Base-by-base conservation (phyloP, 2,888 invertebrate genomes). In the Drosophila mimica region DNA sequence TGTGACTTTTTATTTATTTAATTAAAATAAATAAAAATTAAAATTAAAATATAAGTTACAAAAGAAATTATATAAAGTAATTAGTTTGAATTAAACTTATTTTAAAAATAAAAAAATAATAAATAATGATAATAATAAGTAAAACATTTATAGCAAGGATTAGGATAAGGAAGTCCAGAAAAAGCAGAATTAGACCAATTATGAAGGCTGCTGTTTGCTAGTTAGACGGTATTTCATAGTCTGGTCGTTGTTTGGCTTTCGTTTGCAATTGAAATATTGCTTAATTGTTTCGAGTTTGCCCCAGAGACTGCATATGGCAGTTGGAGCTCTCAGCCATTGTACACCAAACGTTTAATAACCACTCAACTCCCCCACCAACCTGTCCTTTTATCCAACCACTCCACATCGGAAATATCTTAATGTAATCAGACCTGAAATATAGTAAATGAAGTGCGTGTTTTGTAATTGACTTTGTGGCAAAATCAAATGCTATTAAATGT, bases 391-490 rank as follows among this genome's bases (percentile, higher is more conserved):
- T 9, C 13, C 28, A 28, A 11, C 56, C 56, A 33, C 8, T 6
- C 28, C 25, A 31, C 25, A 48, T 36, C 64, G 74, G 66, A 72
- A 74, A 72, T 78, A 57, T 57, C 61, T 46, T 68, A 74, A 80
- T 77, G 52, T 36, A 57, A 70, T 48, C 58, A 75, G 77, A 60
- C 66, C 43, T 31, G 40, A 46, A 74, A 80, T 81, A 60, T 38
- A 53, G 38, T n/a, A 40, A 77, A 70, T 74, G 28, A 70, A 74
- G 63, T 74, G 66, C 63, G 63, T 61, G 49, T 36, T 46, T 61
- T 28, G 25, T 65, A 65, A 77, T 79, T 77, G 49, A 63, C 52
- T 61, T 53, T 43, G 28, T 34, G 31, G 33, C 20, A 11, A 31
- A 49, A 48, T 36, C 33, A 70, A 67, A 66, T 28, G 46, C 48